Conservation (phyloP, 1,140 invertebrate genomes). For the Drosophila kanapiae region DNA sequence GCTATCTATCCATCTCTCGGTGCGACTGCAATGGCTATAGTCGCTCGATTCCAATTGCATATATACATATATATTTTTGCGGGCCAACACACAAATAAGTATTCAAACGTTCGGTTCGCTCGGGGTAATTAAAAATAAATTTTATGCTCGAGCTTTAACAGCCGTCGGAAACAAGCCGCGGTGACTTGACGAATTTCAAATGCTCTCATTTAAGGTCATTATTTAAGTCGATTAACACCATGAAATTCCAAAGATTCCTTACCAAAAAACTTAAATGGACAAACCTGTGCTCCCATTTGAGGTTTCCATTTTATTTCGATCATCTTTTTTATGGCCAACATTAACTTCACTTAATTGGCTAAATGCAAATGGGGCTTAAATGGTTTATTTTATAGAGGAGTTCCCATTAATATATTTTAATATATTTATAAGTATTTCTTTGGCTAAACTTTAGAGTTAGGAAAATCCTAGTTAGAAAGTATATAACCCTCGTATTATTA, state of each 20-base stretch:
- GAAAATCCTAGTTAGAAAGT: neutral
- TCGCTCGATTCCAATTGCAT: constrained; percentile 40
- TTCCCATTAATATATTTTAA: neutral
- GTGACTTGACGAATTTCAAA: constrained; percentile 4
- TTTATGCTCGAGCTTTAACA: constrained; percentile 45
- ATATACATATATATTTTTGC: constrained; percentile 28
- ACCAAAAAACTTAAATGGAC: neutral
- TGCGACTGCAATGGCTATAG: constrained; percentile 61
- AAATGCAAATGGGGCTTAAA: constrained; percentile 20
- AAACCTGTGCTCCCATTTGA: constrained; percentile 14
- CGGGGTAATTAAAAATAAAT: constrained; percentile 57
- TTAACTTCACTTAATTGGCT: constrained; percentile 10
- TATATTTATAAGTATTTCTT: neutral
- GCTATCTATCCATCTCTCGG: constrained; percentile 41
- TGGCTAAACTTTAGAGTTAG: neutral
- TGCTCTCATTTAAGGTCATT: constrained; percentile 20
- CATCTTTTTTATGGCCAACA: constrained; percentile 11
- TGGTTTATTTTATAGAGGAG: neutral
- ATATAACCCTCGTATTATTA: constrained; percentile 7
- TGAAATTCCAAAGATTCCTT: neutral
- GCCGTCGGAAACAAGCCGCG: constrained; percentile 12
- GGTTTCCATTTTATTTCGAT: neutral
- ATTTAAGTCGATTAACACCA: neutral
- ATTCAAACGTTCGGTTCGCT: constrained; percentile 38
- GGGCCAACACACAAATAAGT: constrained; percentile 8